phyloP scores from a whole-genome alignment of 2,888 invertebrate species.

The Conistra vaccinii region DNA sequence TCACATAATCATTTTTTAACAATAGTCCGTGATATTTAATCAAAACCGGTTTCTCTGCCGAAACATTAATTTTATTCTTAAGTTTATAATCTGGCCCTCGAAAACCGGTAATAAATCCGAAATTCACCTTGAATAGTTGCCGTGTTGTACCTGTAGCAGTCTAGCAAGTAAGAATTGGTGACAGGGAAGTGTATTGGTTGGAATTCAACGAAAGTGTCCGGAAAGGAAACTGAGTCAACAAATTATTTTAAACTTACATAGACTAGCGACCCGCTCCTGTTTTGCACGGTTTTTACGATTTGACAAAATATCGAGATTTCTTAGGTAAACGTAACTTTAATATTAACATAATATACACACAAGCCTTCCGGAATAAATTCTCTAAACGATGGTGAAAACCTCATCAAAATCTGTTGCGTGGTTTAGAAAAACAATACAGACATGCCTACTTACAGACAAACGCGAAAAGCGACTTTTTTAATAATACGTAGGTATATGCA shows the following conservation, averaged over 20 bases:
- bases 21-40: slow-evolving; percentile 25
- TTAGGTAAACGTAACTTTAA: too few relatives aligned
- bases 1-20: slow-evolving; percentile 9
- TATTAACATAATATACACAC: too few relatives aligned
- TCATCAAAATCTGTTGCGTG: too few relatives aligned
- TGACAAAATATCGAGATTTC: too few relatives aligned
- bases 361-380: too few relatives aligned
- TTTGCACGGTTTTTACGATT: too few relatives aligned
- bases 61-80: slow-evolving; percentile 26
- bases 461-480: too few relatives aligned
- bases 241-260: background rate
- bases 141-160: background rate
- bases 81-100: slow-evolving; percentile 21
- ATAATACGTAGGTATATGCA: too few relatives aligned
- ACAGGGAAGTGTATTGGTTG: slow-evolving; percentile 11
- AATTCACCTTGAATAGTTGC: slow-evolving; percentile 43
- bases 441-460: too few relatives aligned
- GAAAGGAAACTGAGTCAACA: background rate
- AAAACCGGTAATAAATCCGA: slow-evolving; percentile 37
- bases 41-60: slow-evolving; percentile 36
- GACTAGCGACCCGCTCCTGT: too few relatives aligned
- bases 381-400: too few relatives aligned
- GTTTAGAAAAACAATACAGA: too few relatives aligned
- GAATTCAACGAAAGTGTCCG: slow-evolving; percentile 18
- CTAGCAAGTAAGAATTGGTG: slow-evolving; percentile 2